Evolutionary conservation across 37 sponge, comb jelly and placozoan species (phyloP), one percentile per base, ranked within the genome.

Genomic region (Crambe crambe): DNA sequence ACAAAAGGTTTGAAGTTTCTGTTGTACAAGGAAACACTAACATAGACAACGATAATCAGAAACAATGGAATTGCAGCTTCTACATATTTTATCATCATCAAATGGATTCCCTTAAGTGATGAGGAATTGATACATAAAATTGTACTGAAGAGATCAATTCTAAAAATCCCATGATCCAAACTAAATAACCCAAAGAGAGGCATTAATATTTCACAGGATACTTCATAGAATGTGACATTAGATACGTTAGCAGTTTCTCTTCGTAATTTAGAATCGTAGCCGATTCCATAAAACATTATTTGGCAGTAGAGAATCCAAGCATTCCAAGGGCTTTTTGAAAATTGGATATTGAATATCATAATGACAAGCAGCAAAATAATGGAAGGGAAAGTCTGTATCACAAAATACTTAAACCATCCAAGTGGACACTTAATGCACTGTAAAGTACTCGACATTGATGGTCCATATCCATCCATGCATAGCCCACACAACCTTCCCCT

Each of bases 161-260:
- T 78, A 47, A 62, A 78, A 15, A 78, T 78, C 0, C 65, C 66
- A 39, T 78, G n/a, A n/a, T n/a, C n/a, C n/a, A n/a, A n/a, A n/a
- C n/a, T n/a, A n/a, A n/a, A n/a, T n/a, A n/a, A n/a, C n/a, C n/a
- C n/a, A n/a, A n/a, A n/a, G n/a, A n/a, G n/a, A n/a, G n/a, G n/a
- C n/a, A n/a, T n/a, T n/a, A n/a, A n/a, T n/a, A n/a, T n/a, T n/a
- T n/a, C n/a, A n/a, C n/a, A n/a, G n/a, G n/a, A n/a, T n/a, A n/a
- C n/a, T n/a, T n/a, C n/a, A n/a, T n/a, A n/a, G n/a, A n/a, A n/a
- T n/a, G n/a, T n/a, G n/a, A n/a, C n/a, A n/a, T n/a, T n/a, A n/a
- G n/a, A n/a, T n/a, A n/a, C n/a, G n/a, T n/a, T n/a, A n/a, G n/a
- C n/a, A n/a, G n/a, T n/a, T n/a, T n/a, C n/a, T n/a, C n/a, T n/a